A percentile compares a stretch with the other conserved stretches of the same genome.
Evolutionary conservation across 2,113 vertebrate genomes (phyloP).

Genomic region (Chionomys nivalis): DNA sequence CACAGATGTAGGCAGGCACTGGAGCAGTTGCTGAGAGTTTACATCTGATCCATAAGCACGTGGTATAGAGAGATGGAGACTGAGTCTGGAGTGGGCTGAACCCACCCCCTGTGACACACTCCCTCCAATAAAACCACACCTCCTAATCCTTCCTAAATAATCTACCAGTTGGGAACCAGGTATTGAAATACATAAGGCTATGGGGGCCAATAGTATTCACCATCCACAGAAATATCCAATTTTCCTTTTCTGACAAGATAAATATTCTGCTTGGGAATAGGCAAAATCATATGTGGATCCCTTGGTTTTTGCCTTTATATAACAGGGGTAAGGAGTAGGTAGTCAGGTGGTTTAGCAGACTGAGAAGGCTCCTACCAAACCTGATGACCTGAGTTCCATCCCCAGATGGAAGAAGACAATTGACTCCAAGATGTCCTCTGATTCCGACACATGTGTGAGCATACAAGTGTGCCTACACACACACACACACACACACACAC

Average conservation of each 20-base stretch:
- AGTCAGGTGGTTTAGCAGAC: background rate
- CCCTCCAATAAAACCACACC: background rate
- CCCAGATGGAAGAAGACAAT: background rate
- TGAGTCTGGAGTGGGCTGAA: too few relatives aligned
- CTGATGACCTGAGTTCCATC: background rate
- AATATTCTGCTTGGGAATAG: background rate
- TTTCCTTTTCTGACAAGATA: background rate
- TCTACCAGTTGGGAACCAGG: background rate
- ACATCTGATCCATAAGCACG: background rate
- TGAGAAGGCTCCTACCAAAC: too few relatives aligned
- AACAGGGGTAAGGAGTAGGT: background rate
- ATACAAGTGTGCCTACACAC: too few relatives aligned
- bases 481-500: background rate
- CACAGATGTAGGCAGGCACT: background rate
- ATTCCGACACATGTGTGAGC: background rate
- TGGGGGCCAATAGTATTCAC: background rate
- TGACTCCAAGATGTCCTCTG: background rate
- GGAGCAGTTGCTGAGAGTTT: background rate
- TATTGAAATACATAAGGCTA: background rate
- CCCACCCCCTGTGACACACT: background rate
- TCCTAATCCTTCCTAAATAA: background rate
- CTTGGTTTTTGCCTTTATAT: background rate
- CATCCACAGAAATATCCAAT: background rate
- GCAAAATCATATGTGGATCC: background rate
- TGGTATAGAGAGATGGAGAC: background rate